phyloP scores from a whole-genome alignment of 2,797 vertebrate species.

The Oreochromis grahami region DNA sequence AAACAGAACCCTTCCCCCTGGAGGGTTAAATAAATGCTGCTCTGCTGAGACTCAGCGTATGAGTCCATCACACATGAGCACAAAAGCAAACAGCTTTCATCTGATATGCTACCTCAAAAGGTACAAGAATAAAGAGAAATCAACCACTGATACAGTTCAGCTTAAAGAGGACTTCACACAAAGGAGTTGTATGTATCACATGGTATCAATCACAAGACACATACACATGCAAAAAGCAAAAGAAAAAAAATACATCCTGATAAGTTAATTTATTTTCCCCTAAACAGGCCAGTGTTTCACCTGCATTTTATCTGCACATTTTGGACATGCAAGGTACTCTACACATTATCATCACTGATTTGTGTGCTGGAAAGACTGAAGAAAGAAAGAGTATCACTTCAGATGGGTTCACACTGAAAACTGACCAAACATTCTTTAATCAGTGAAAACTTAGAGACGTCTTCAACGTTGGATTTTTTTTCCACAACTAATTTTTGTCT shows the following conservation, averaged over 20 bases:
- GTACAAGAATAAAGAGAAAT: background rate
- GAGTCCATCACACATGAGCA: background rate
- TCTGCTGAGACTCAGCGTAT: background rate
- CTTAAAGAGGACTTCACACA: constrained; percentile 28
- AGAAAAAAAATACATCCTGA: background rate
- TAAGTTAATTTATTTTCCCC: background rate
- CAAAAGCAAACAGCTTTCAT: constrained; percentile 8
- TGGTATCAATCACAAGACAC: constrained; percentile 52
- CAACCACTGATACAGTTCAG: constrained; percentile 27
- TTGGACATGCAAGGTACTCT: constrained; percentile 8
- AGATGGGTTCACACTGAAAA: constrained; percentile 25
- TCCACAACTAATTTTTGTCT: constrained; percentile 20
- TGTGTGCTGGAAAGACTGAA: constrained; percentile 1
- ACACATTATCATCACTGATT: constrained; percentile 2
- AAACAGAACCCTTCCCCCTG: background rate
- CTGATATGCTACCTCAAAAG: constrained; percentile 6
- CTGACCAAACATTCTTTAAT: constrained; percentile 13
- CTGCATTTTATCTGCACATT: constrained; percentile 22
- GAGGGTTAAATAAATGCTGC: background rate
- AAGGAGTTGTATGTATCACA: constrained; percentile 37
- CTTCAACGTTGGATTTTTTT: background rate
- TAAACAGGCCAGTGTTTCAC: background rate
- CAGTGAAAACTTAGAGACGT: constrained; percentile 7
- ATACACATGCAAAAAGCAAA: constrained; percentile 46
- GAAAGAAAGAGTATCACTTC: constrained; percentile 18